phyloP scores from a whole-genome alignment of 2,888 invertebrate species.

The Lasioglossum morio region DNA sequence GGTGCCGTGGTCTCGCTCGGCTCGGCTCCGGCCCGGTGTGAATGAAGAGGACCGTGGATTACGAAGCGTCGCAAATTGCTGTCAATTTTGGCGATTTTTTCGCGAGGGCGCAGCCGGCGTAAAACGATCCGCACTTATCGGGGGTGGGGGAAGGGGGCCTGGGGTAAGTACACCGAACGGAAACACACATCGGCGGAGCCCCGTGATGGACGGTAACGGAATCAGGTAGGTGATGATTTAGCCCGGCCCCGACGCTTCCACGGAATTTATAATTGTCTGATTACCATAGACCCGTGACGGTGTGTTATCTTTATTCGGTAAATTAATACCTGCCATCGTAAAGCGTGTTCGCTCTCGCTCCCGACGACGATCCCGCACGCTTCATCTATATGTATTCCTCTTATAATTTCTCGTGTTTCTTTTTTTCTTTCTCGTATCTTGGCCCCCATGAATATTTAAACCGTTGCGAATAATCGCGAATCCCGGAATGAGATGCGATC shows the following conservation, averaged over 20 bases:
- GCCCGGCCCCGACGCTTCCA: conserved; percentile 19
- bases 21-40: conserved; percentile 49
- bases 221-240: conserved; percentile 45
- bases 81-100: conserved; percentile 72
- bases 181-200: conserved; percentile 5
- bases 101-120: conserved; percentile 13
- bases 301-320: conserved; percentile 54
- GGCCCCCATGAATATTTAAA: conserved; percentile 50
- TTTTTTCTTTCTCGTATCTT: neutral
- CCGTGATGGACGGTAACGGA: conserved; percentile 40
- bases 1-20: conserved; percentile 23
- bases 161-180: conserved; percentile 36
- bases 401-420: neutral
- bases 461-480: neutral
- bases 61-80: conserved; percentile 71
- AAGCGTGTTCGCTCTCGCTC: conserved; percentile 25
- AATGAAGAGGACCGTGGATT: conserved; percentile 70
- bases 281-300: conserved; percentile 46
- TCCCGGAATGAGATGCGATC: conserved; percentile 22
- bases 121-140: conserved; percentile 52
- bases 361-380: conserved; percentile 12
- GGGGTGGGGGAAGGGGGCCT: neutral
- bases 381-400: neutral
- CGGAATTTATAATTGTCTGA: conserved; percentile 53
- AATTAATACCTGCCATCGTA: conserved; percentile 54